Conservation (phyloP, 2,797 vertebrate species). For the Sebastes cheni region DNA sequence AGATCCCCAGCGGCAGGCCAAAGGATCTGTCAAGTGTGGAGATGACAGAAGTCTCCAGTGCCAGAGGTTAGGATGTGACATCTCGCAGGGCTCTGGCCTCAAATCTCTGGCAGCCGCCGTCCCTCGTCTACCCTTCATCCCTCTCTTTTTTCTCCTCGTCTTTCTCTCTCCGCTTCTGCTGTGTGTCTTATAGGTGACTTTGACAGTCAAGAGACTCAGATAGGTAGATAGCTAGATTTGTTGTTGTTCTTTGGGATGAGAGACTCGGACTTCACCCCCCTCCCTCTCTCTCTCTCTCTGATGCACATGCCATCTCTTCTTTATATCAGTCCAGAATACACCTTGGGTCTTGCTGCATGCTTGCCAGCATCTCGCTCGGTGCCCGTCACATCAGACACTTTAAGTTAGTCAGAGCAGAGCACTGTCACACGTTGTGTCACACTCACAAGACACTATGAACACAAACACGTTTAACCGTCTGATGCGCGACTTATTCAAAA, state of each 20-base stretch:
- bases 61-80: constrained; percentile 70
- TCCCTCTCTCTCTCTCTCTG: not conserved
- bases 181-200: constrained; percentile 42
- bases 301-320: constrained; percentile 41
- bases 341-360: constrained; percentile 1
- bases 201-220: constrained; percentile 34
- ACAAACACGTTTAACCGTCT: not conserved
- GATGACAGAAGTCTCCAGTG: constrained; percentile 65
- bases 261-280: not conserved
- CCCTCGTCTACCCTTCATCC: not conserved
- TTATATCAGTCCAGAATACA: constrained; percentile 36
- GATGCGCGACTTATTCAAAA: not conserved
- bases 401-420: constrained; percentile 10
- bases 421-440: not conserved
- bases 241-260: constrained; percentile 6
- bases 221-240: constrained; percentile 21
- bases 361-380: constrained; percentile 13
- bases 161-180: not conserved
- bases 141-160: not conserved
- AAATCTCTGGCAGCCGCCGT: constrained; percentile 35
- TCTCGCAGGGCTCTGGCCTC: constrained; percentile 47
- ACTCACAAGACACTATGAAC: not conserved
- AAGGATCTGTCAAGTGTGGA: constrained; percentile 67
- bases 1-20: constrained; percentile 54
- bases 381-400: not conserved